Conservation (phyloP, 2,888 invertebrate genomes). For the Harmothoe impar region DNA sequence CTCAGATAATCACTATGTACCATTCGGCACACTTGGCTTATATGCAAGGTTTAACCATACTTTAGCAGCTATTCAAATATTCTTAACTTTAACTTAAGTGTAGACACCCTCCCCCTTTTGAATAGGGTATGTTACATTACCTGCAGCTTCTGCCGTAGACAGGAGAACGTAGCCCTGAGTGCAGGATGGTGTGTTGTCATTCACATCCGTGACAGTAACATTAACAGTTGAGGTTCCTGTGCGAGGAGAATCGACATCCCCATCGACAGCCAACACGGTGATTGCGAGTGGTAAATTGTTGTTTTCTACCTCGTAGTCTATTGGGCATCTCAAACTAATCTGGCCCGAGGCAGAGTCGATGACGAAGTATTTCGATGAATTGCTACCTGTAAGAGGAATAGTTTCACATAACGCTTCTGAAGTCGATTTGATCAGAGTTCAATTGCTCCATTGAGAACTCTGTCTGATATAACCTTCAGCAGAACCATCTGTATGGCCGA, state of each 20-base stretch:
- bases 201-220: conserved; percentile 10
- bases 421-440: too few species aligned
- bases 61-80: too few species aligned
- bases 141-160: not conserved
- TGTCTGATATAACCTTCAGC: too few species aligned
- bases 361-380: not conserved
- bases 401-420: too few species aligned
- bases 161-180: not conserved
- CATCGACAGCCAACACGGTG: not conserved
- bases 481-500: too few species aligned
- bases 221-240: not conserved
- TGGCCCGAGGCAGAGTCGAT: not conserved
- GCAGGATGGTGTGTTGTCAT: conserved; percentile 41
- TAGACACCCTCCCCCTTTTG: too few species aligned
- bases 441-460: too few species aligned
- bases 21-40: too few species aligned
- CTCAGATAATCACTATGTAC: too few species aligned
- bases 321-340: not conserved
- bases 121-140: not conserved
- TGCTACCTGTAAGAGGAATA: not conserved
- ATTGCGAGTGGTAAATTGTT: not conserved
- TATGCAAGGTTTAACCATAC: too few species aligned
- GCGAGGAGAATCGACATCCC: not conserved
- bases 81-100: too few species aligned
- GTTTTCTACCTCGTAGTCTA: conserved; percentile 9